Evolutionary conservation across 1,140 invertebrate species (phyloP), one percentile per base, ranked within the genome.

Genomic region (Chionoecetes opilio): DNA sequence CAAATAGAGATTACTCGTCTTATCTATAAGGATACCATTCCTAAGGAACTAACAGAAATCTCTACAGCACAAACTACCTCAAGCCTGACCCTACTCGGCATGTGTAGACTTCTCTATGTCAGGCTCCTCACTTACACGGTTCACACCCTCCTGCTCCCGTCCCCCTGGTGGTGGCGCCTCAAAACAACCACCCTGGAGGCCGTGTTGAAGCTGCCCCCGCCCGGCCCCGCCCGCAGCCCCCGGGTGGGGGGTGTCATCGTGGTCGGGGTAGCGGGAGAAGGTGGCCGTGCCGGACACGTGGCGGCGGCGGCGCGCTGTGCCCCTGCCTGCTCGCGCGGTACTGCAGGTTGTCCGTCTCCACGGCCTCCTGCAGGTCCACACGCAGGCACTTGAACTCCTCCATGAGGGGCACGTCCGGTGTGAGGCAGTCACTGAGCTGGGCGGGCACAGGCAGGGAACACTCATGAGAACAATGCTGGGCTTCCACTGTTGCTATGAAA

Each of bases 301-400:
- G 34, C 31, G 63, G n/a, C 82, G 35, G 8, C 82, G 34, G 3
- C 75, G n/a, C n/a, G 88, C 31, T 91, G 93, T 2, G 63, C 75
- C 26, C 75, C 82, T n/a, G n/a, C n/a, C 90, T 96, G 93, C 35
- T 95, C 97, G 96, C 96, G 88, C 96, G 96, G 96, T 89, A 97
- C 86, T 92, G 96, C 91, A 95, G 96, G 96, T 97, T 97, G 92
- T 98, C 97, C 11, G 97, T 97, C 6, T 97, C 97, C 0, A 98
- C 97, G 8, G 97, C 94, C 32, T 97, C 97, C 87, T 97, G 97
- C 2, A 98, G 96, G 46, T 97, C 97, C 92, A 97, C 97, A 37
- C 97, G 97, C 9, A 98, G 95, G 2, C 91, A 97, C 9, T 94
- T 94, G 14, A 93, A 41, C 84, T 87, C 53, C 75, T 96, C 95